These are phyloP conservation scores for Sebastes schlegelii DNA, from an alignment of 2,113 vertebrate species.

Conservation along the genomic window DNA sequence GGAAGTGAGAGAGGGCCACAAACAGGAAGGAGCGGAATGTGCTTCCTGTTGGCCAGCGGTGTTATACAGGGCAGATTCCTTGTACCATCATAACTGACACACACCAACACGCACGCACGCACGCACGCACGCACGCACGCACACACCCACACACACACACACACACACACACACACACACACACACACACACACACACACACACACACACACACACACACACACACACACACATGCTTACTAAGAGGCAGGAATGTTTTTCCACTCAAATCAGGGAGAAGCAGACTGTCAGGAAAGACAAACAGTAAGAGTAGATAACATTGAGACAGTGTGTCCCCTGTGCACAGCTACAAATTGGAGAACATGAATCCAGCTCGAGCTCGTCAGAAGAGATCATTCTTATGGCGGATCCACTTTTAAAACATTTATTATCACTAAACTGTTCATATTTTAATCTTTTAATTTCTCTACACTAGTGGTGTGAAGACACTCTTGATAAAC, in stretches of 20 bases:
- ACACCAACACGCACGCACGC: constrained; percentile 33
- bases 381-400: neutral
- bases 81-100: constrained; percentile 75
- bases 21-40: constrained; percentile 88
- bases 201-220: constrained; percentile 51
- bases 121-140: constrained; percentile 18
- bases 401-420: neutral
- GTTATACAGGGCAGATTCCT: constrained; percentile 79
- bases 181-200: no score
- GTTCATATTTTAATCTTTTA: neutral
- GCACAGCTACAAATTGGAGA: constrained; percentile 13
- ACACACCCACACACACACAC: constrained; percentile 49
- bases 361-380: neutral
- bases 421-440: neutral
- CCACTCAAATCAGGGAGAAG: constrained; percentile 75
- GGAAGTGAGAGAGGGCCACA: constrained; percentile 83
- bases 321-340: constrained; percentile 52
- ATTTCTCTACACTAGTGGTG: no score
- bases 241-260: constrained; percentile 76
- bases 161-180: constrained; percentile 56
- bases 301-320: constrained; percentile 74
- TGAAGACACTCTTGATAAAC: neutral
- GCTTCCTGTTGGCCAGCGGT: constrained; percentile 80
- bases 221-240: constrained; percentile 51
- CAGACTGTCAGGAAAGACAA: constrained; percentile 78